Percentiles rank a stretch among this genome's conserved stretches.
These are phyloP conservation scores for Lasioglossum baleicum DNA, from an alignment of 1,140 invertebrate species.

Conservation along the genomic window DNA sequence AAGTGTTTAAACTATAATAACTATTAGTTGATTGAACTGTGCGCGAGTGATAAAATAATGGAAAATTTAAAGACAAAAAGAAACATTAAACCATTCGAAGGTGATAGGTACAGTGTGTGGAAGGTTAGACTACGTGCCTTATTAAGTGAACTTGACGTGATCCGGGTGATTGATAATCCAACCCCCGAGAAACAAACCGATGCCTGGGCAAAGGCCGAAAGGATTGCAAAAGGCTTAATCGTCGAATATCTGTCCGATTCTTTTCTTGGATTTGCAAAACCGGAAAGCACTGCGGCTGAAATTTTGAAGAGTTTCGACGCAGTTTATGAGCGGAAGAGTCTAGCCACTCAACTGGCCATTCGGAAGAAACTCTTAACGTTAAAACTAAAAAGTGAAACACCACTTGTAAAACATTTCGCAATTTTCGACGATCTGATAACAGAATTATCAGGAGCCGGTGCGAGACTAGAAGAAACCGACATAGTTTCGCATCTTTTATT, in stretches of 20 bases:
- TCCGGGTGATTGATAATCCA: neutral
- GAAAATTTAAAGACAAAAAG: too few relatives aligned
- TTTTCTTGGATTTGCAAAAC: neutral
- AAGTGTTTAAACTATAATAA: too few relatives aligned
- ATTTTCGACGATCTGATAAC: neutral
- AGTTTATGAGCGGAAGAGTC: neutral
- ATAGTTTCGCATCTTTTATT: neutral
- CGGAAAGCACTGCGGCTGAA: neutral
- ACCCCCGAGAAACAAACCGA: neutral
- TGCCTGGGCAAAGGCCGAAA: neutral
- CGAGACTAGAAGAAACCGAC: neutral
- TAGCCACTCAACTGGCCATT: neutral
- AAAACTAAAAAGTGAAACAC: too few relatives aligned
- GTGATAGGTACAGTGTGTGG: too few relatives aligned
- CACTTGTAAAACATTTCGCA: too few relatives aligned
- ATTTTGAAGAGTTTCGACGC: neutral
- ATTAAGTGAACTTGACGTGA: neutral
- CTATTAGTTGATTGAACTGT: too few relatives aligned
- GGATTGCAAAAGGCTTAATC: neutral
- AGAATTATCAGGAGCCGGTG: neutral
- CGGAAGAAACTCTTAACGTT: neutral
- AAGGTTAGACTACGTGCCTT: neutral
- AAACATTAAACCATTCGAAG: too few relatives aligned
- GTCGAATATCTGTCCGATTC: too few relatives aligned
- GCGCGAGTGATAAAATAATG: too few relatives aligned